Conservation (phyloP, 1,140 invertebrate species). For the Trigoniulus corallinus region DNA sequence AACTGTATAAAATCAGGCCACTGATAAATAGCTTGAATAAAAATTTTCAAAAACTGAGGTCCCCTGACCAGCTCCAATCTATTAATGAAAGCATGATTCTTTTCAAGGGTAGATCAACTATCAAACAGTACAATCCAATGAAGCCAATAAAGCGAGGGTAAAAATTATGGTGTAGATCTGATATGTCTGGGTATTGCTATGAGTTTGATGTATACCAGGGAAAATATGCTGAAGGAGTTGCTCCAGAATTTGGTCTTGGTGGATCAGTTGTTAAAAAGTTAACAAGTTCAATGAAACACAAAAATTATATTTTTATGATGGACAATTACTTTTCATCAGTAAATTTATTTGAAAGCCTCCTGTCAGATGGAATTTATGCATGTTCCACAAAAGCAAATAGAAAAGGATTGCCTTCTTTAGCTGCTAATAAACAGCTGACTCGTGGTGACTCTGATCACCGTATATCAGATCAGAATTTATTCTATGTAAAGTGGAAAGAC, state of each 20-base stretch:
- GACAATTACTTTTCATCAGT: constrained; percentile 28
- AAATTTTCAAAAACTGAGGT: too few relatives aligned
- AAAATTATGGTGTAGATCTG: too few relatives aligned
- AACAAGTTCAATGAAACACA: not conserved
- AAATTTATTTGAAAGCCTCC: constrained; percentile 20
- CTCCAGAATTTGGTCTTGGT: constrained; percentile 10
- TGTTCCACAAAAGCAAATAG: constrained; percentile 23
- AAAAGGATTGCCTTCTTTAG: constrained; percentile 12
- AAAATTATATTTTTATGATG: constrained; percentile 21
- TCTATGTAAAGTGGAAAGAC: constrained; percentile 25
- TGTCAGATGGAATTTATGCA: constrained; percentile 19
- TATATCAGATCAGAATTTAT: constrained; percentile 9
- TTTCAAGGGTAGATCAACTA: too few relatives aligned
- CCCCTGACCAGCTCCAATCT: too few relatives aligned
- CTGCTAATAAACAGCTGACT: constrained; percentile 12
- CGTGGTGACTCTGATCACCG: constrained; percentile 16
- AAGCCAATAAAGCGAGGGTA: too few relatives aligned
- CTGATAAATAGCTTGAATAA: too few relatives aligned
- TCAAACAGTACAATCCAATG: too few relatives aligned
- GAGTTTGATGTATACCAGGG: constrained; percentile 29
- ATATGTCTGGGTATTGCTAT: too few relatives aligned
- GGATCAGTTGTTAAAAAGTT: not conserved
- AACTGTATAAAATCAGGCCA: too few relatives aligned
- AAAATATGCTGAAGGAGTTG: constrained; percentile 18
- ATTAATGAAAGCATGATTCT: too few relatives aligned